phyloP scores from a whole-genome alignment of 2,797 vertebrate species.

The Enteromius treurensis region DNA sequence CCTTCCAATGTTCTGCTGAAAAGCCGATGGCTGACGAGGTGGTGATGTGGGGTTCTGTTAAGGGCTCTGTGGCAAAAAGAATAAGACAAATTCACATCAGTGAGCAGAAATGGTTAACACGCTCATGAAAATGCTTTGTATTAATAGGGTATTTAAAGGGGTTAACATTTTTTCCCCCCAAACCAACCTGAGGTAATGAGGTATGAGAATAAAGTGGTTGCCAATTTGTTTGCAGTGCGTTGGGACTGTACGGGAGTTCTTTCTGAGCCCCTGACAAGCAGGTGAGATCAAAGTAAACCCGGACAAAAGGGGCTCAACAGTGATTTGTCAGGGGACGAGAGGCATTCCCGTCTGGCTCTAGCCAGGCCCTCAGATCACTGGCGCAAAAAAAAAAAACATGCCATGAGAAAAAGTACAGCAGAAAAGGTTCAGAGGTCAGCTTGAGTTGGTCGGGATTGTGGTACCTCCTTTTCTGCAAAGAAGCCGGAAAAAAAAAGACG shows the following conservation, averaged over 20 bases:
- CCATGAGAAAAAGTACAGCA: constrained; percentile 90
- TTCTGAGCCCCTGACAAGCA: constrained; percentile 88
- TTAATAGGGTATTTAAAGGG: constrained; percentile 55
- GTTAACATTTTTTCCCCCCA: constrained; percentile 68
- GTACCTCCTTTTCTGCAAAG: constrained; percentile 74
- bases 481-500: constrained; percentile 73
- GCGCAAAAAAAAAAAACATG: constrained; percentile 76
- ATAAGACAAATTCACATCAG: constrained; percentile 12
- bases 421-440: constrained; percentile 91
- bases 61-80: constrained; percentile 36
- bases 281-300: constrained; percentile 90
- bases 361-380: constrained; percentile 85
- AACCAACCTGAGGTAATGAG: constrained; percentile 70
- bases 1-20: constrained; percentile 21
- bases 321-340: constrained; percentile 92
- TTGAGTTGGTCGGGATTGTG: constrained; percentile 89
- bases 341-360: constrained; percentile 83
- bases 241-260: constrained; percentile 88
- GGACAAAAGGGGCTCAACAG: constrained; percentile 92
- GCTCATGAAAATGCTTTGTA: constrained; percentile 10
- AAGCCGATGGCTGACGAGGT: constrained; percentile 1
- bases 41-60: constrained; percentile 17
- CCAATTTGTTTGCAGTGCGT: constrained; percentile 88
- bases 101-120: constrained; percentile 12
- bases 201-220: constrained; percentile 82